phyloP scores from a whole-genome alignment of 2,113 vertebrate genomes.

The Amblyornis subalaris region DNA sequence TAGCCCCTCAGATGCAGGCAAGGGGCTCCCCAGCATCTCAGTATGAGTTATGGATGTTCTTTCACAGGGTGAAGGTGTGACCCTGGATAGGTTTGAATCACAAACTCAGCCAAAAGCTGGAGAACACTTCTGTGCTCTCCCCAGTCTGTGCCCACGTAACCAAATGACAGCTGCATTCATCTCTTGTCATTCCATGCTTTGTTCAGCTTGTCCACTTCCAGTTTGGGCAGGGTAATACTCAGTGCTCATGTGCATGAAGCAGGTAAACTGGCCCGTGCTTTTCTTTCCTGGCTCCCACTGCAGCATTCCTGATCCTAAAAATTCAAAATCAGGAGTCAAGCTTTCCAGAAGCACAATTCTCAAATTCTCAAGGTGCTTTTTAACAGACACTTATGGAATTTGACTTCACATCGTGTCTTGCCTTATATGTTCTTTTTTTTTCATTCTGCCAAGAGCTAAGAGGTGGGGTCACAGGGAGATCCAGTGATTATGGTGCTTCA shows the following conservation, averaged over 20 bases:
- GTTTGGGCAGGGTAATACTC: background rate
- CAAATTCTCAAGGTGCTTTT: background rate
- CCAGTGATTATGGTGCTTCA: background rate
- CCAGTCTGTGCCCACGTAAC: accelerated
- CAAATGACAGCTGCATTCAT: background rate
- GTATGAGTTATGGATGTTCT: background rate
- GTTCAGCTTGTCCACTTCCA: background rate
- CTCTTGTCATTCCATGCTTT: background rate
- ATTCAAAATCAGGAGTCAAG: background rate
- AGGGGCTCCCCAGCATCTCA: background rate
- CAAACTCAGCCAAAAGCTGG: background rate
- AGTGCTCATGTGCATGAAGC: background rate
- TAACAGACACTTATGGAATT: accelerated
- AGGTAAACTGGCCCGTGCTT: background rate
- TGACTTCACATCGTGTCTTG: accelerated
- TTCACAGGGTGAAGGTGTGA: background rate
- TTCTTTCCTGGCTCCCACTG: background rate
- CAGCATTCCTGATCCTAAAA: background rate
- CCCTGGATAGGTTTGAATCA: background rate
- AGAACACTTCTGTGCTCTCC: background rate
- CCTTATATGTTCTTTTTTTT: background rate
- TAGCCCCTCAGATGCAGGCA: background rate
- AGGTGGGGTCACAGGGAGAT: background rate
- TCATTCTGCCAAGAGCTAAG: background rate
- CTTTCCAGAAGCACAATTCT: background rate